A percentile compares a stretch with the other conserved stretches of the same genome.
These are phyloP conservation scores for Euborellia annulipes DNA, from an alignment of 1,140 invertebrate genomes.

Conservation along the genomic window DNA sequence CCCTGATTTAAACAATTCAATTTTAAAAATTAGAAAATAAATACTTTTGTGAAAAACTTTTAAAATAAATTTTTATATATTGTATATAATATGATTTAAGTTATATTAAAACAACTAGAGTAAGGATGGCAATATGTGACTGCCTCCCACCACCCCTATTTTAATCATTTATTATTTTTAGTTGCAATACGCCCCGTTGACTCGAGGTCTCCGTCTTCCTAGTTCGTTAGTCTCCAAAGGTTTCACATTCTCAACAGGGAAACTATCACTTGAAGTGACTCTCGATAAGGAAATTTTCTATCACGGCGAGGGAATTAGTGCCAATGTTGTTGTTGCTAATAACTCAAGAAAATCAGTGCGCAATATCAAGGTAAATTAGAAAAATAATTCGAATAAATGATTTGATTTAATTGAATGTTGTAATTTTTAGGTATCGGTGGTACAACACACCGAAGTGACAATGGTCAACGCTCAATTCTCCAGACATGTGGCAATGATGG, in stretches of 20 bases:
- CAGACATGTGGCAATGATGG: conserved; percentile 68
- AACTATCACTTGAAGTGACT: conserved; percentile 75
- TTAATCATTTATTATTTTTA: conserved; percentile 17
- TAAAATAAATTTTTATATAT: no score
- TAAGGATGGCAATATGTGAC: no score
- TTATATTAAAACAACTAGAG: no score
- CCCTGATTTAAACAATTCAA: no score
- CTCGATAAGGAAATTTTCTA: conserved; percentile 77
- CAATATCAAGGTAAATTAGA: conserved; percentile 67
- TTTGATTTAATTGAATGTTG: conserved; percentile 1
- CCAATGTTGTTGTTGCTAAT: conserved; percentile 68
- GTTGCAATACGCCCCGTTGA: conserved; percentile 57
- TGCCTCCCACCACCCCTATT: no score
- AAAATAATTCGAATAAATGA: no score
- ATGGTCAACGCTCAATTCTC: conserved; percentile 87
- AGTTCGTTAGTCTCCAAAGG: conserved; percentile 79
- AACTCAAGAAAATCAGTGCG: conserved; percentile 76
- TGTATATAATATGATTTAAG: no score
- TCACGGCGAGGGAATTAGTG: conserved; percentile 72
- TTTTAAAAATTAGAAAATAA: no score
- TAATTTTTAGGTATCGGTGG: conserved; percentile 51
- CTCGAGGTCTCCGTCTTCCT: conserved; percentile 54
- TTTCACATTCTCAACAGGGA: conserved; percentile 78
- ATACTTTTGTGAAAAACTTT: no score
- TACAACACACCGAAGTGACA: conserved; percentile 82